Evolutionary conservation across 2,888 invertebrate genomes (phyloP).

Genomic region (Lobophora halterata): DNA sequence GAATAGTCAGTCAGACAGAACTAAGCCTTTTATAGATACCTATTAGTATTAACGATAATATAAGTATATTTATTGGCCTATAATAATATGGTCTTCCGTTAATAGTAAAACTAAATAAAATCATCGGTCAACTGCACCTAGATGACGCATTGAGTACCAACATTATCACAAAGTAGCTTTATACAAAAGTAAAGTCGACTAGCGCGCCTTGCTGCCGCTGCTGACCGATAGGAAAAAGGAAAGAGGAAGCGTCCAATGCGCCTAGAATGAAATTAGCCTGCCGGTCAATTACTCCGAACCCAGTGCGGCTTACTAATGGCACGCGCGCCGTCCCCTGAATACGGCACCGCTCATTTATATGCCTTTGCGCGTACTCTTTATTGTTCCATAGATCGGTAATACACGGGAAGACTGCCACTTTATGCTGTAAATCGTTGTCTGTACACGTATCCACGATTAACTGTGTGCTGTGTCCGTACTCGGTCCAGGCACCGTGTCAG

Average conservation of each 20-base stretch:
- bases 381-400: constrained; percentile 80
- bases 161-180: constrained; percentile 10
- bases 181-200: constrained; percentile 34
- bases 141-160: constrained; percentile 10
- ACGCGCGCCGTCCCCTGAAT: constrained; percentile 68
- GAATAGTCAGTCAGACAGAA: too few species aligned
- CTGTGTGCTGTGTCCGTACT: constrained; percentile 62
- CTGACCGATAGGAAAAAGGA: constrained; percentile 80
- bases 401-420: constrained; percentile 79
- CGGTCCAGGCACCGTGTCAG: constrained; percentile 57
- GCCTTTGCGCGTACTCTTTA: constrained; percentile 69
- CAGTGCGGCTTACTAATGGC: constrained; percentile 72
- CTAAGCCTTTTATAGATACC: too few species aligned
- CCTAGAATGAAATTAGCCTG: constrained; percentile 76
- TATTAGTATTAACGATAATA: too few species aligned
- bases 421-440: constrained; percentile 78
- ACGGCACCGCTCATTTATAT: constrained; percentile 74
- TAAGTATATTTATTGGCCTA: too few species aligned
- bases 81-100: too few species aligned
- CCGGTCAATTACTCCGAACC: constrained; percentile 77
- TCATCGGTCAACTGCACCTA: neutral
- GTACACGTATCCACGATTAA: constrained; percentile 77
- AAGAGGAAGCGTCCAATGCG: constrained; percentile 78
- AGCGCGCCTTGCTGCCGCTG: constrained; percentile 57
- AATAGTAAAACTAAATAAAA: neutral